Percentiles rank a stretch among this genome's conserved stretches.
Evolutionary conservation across 2,888 invertebrate species (phyloP).

Genomic region (Zelleria hepariella): DNA sequence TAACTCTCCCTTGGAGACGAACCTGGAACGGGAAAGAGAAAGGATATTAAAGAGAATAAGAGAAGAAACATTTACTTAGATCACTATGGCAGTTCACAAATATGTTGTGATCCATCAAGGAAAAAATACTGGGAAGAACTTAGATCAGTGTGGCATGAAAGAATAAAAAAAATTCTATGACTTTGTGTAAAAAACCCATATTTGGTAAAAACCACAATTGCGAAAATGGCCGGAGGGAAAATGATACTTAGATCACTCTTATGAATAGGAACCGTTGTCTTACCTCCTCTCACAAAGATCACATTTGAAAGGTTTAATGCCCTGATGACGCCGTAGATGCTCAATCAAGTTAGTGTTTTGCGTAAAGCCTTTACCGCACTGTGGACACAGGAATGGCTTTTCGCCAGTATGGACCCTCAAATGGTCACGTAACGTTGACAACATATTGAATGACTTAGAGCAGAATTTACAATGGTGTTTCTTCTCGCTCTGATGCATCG

Average conservation of each 20-base stretch:
- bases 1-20: conserved; percentile 67
- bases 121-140: too few relatives aligned
- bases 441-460: conserved; percentile 58
- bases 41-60: background rate
- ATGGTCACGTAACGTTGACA: conserved; percentile 73
- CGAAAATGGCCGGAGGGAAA: too few relatives aligned
- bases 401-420: conserved; percentile 47
- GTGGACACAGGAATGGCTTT: conserved; percentile 69
- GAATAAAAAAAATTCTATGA: background rate
- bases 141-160: too few relatives aligned
- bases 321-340: conserved; percentile 70
- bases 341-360: conserved; percentile 74
- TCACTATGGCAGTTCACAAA: background rate
- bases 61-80: background rate
- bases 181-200: background rate
- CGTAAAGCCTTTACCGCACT: conserved; percentile 72
- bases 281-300: conserved; percentile 55
- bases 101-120: background rate
- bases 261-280: background rate
- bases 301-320: conserved; percentile 56
- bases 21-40: conserved; percentile 30
- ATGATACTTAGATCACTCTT: too few relatives aligned
- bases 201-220: too few relatives aligned
- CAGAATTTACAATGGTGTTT: conserved; percentile 65
- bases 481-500: conserved; percentile 53